Conservation (phyloP, 2,888 invertebrate species). For the Mesoligia furuncula region DNA sequence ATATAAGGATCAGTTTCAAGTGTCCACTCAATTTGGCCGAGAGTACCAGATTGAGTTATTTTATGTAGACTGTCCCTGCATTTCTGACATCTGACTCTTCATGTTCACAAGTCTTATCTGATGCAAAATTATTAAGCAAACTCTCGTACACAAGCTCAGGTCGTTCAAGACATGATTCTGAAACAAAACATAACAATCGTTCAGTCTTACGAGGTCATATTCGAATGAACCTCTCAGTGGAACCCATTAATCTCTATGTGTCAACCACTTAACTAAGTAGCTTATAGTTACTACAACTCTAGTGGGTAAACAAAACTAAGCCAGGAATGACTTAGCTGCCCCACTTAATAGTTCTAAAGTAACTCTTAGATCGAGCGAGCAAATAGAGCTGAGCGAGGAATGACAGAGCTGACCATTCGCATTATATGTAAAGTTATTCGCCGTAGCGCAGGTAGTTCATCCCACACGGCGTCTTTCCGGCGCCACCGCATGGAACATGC, state of each 20-base stretch:
- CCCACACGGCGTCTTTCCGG: constrained; percentile 69
- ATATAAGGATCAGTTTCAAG: constrained; percentile 28
- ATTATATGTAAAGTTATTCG: constrained; percentile 68
- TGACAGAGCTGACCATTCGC: constrained; percentile 57
- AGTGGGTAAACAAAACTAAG: constrained; percentile 54
- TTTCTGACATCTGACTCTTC: not conserved
- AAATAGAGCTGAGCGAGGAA: constrained; percentile 54
- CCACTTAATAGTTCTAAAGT: constrained; percentile 42
- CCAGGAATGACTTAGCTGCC: constrained; percentile 47
- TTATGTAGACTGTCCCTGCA: not conserved
- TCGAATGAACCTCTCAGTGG: constrained; percentile 49
- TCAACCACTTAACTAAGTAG: constrained; percentile 48
- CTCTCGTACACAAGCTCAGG: not conserved
- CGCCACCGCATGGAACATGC: constrained; percentile 62
- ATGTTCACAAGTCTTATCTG: not conserved
- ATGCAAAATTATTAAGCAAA: not conserved
- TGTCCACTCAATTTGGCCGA: not conserved
- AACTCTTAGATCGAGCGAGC: constrained; percentile 7
- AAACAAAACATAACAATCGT: constrained; percentile 13
- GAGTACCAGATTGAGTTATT: not conserved
- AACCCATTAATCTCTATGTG: constrained; percentile 47
- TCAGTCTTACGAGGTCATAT: constrained; percentile 37
- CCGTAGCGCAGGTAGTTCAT: constrained; percentile 69
- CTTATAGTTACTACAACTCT: constrained; percentile 34
- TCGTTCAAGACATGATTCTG: not conserved